phyloP scores from a whole-genome alignment of 2,888 invertebrate genomes.

The Xestia sexstrigata region DNA sequence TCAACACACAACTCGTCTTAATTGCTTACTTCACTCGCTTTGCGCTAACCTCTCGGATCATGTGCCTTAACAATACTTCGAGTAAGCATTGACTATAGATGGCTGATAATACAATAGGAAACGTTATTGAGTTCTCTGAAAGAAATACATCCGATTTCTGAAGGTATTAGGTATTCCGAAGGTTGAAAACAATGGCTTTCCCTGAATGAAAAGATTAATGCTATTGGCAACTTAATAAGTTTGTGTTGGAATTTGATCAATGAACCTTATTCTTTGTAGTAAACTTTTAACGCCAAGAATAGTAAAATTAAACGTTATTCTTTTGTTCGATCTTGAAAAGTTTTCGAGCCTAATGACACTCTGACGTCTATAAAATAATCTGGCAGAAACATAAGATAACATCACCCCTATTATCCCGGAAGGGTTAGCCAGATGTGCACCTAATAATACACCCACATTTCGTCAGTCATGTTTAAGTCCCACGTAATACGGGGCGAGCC shows the following conservation, averaged over 20 bases:
- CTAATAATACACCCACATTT: no score
- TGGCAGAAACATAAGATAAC: no score
- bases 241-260: not conserved
- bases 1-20: not conserved
- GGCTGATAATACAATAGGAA: not conserved
- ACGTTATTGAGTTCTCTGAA: not conserved
- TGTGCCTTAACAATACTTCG: constrained; percentile 3
- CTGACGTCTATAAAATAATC: not conserved
- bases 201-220: not conserved
- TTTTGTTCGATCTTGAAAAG: not conserved
- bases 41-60: not conserved
- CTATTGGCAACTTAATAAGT: not conserved
- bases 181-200: constrained; percentile 10
- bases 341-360: not conserved
- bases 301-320: not conserved
- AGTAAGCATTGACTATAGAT: not conserved
- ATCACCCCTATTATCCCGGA: no score
- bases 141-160: not conserved
- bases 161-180: no score
- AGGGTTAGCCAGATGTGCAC: no score
- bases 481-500: no score
- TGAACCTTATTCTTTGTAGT: not conserved
- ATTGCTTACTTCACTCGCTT: not conserved
- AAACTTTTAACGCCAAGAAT: not conserved
- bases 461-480: no score